Conservation (phyloP, 37 sponge, comb jelly and placozoan genomes). For the Haliclona indistincta region DNA sequence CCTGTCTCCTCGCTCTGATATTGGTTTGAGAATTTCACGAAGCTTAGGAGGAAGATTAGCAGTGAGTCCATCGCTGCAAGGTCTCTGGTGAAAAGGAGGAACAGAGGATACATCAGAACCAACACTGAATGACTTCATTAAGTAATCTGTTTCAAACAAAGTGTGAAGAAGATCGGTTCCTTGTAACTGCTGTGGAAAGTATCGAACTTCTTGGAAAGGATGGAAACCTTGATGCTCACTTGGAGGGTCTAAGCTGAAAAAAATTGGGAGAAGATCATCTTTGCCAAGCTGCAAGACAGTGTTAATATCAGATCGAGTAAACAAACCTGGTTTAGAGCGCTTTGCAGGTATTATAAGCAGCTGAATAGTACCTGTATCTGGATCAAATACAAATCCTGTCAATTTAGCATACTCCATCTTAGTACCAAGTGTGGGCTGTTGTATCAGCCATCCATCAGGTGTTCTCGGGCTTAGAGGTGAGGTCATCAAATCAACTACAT, state of each 20-base stretch:
- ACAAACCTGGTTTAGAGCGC: slow-evolving; percentile 30
- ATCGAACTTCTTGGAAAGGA: slow-evolving; percentile 74
- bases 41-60: slow-evolving; percentile 48
- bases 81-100: slow-evolving; percentile 66
- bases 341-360: slow-evolving; percentile 17
- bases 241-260: slow-evolving; percentile 74
- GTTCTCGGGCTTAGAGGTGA: slow-evolving; percentile 45
- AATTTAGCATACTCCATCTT: slow-evolving; percentile 35
- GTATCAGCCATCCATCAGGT: slow-evolving; percentile 68
- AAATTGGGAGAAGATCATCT: slow-evolving; percentile 15
- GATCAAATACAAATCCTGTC: slow-evolving; percentile 43
- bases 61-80: slow-evolving; percentile 32
- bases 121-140: slow-evolving; percentile 70
- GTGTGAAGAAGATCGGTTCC: slow-evolving; percentile 55
- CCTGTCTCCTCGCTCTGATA: slow-evolving; percentile 36
- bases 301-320: slow-evolving; percentile 46
- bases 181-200: slow-evolving; percentile 14
- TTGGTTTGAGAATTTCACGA: slow-evolving; percentile 37
- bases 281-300: slow-evolving; percentile 31
- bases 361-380: slow-evolving; percentile 39
- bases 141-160: slow-evolving; percentile 71
- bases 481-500: slow-evolving; percentile 40
- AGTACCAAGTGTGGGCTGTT: slow-evolving; percentile 21
- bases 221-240: slow-evolving; percentile 45
- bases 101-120: slow-evolving; percentile 67